These are phyloP conservation scores for Acleris laterana DNA, from an alignment of 2,888 invertebrate species.

Conservation along the genomic window DNA sequence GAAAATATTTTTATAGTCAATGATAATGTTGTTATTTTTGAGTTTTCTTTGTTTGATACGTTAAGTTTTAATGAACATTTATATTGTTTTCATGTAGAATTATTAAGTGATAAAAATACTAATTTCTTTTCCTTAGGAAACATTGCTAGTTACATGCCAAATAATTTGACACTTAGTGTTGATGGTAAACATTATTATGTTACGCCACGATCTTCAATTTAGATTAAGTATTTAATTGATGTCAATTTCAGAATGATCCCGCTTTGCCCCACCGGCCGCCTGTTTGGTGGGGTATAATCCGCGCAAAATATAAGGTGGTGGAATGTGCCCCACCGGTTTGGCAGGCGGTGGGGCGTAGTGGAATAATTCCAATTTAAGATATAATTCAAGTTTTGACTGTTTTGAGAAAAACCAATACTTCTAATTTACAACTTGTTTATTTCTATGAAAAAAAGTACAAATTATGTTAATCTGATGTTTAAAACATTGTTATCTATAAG, in stretches of 20 bases:
- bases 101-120: background rate
- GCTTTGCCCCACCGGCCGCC: slow-evolving; percentile 1
- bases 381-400: slow-evolving; percentile 1
- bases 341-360: slow-evolving; percentile 2
- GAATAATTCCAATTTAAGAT: slow-evolving; percentile 2
- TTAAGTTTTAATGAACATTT: slow-evolving; percentile 20
- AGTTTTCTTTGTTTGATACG: background rate
- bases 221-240: slow-evolving; percentile 6
- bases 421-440: background rate
- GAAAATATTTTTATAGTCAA: slow-evolving; percentile 12
- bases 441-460: slow-evolving; percentile 2
- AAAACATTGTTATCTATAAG: slow-evolving; percentile 14
- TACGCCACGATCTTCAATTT: slow-evolving; percentile 1
- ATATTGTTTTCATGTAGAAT: slow-evolving; percentile 21
- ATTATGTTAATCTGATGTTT: slow-evolving; percentile 8
- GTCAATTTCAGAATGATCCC: slow-evolving; percentile 5
- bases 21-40: too few species aligned
- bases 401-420: background rate
- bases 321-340: slow-evolving; percentile 1
- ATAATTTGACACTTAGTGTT: slow-evolving; percentile 13
- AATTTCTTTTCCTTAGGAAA: background rate
- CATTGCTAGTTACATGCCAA: slow-evolving; percentile 13
- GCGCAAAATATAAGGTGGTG: slow-evolving; percentile 1
- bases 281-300: slow-evolving; percentile 1
- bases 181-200: slow-evolving; percentile 8